phyloP scores from a whole-genome alignment of 2,113 vertebrate species.

The Perca fluviatilis region DNA sequence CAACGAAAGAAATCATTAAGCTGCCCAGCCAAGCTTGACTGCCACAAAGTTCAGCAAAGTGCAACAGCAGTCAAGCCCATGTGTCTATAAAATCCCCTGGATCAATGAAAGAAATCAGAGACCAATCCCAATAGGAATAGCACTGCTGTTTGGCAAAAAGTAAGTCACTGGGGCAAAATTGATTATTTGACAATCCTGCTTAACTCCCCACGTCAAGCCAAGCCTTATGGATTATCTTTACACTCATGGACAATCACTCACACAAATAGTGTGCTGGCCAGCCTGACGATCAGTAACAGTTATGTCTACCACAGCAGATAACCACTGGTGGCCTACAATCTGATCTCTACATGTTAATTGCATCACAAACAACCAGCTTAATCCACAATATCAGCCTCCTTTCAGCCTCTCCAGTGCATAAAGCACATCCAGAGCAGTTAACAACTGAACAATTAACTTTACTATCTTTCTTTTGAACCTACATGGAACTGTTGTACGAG shows the following conservation, averaged over 20 bases:
- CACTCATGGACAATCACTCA: conserved; percentile 63
- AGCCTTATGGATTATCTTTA: conserved; percentile 72
- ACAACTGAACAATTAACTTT: conserved; percentile 7
- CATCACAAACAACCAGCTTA: conserved; percentile 24
- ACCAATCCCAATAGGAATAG: conserved; percentile 62
- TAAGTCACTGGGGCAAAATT: conserved; percentile 63
- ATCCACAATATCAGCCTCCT: conserved; percentile 14
- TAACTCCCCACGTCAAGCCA: conserved; percentile 62
- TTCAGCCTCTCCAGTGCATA: neutral
- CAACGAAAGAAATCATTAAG: conserved; percentile 72
- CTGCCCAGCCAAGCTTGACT: conserved; percentile 50
- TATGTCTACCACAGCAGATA: conserved; percentile 40
- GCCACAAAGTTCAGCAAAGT: conserved; percentile 65
- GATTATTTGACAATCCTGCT: conserved; percentile 78
- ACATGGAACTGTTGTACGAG: neutral
- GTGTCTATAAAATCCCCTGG: conserved; percentile 66
- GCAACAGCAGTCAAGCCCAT: conserved; percentile 64
- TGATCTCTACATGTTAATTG: conserved; percentile 29
- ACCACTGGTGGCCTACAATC: conserved; percentile 1
- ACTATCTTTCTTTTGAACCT: conserved; percentile 4
- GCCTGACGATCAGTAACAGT: conserved; percentile 44
- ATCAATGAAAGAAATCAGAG: conserved; percentile 64
- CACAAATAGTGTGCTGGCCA: conserved; percentile 47
- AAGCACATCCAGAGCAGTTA: neutral
- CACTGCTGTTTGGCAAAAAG: conserved; percentile 57